phyloP scores from a whole-genome alignment of 2,113 vertebrate species.

The Eleginops maclovinus region DNA sequence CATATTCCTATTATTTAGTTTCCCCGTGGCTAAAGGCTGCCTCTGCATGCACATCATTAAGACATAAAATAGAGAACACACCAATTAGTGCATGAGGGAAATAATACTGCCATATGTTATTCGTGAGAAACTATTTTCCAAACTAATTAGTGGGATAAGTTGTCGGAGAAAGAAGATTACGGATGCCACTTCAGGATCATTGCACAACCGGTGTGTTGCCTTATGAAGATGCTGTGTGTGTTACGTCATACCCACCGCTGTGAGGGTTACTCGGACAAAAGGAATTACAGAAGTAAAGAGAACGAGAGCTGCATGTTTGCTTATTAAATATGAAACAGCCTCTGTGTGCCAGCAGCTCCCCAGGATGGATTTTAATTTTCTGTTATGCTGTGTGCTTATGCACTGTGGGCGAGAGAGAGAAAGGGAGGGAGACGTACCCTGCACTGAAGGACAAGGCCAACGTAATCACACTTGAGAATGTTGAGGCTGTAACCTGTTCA shows the following conservation, averaged over 20 bases:
- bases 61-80: neutral
- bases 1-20: neutral
- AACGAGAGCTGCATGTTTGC: conserved; percentile 50
- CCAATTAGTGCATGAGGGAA: neutral
- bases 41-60: neutral
- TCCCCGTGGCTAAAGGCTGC: neutral
- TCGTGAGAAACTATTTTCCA: neutral
- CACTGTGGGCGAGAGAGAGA: conserved; percentile 4
- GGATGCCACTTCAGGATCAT: too few relatives aligned
- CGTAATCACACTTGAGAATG: conserved; percentile 61
- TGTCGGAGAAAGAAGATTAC: neutral
- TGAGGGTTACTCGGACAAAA: neutral
- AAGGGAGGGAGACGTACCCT: conserved; percentile 12
- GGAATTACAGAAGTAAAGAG: neutral
- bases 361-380: conserved; percentile 74
- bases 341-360: conserved; percentile 52
- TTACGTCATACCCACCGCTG: neutral
- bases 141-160: neutral
- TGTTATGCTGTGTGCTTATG: conserved; percentile 26
- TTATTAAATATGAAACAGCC: conserved; percentile 76
- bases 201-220: neutral
- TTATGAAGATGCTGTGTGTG: neutral
- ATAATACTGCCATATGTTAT: neutral
- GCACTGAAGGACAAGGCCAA: conserved; percentile 43
- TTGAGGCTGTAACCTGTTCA: conserved; percentile 14